Evolutionary conservation across 2,888 invertebrate species (phyloP).

Genomic region (Philhelius pedissequus): DNA sequence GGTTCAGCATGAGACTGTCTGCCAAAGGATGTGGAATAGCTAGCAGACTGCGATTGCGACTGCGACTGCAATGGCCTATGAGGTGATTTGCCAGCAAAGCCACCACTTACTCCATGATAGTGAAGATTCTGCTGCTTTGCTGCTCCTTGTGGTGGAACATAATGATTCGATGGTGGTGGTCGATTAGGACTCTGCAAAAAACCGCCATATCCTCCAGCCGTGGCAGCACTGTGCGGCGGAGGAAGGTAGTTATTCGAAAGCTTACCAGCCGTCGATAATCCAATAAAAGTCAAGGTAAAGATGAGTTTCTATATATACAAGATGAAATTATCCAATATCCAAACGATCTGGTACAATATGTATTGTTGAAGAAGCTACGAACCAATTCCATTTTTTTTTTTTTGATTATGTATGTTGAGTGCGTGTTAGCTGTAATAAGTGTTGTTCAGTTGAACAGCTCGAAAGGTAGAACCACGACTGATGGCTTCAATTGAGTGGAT

Average conservation of each 20-base stretch:
- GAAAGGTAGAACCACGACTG: constrained; percentile 61
- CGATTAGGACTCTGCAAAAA: constrained; percentile 69
- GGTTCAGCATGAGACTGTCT: constrained; percentile 77
- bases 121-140: constrained; percentile 67
- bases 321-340: not conserved
- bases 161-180: constrained; percentile 72
- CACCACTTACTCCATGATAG: constrained; percentile 72
- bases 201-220: constrained; percentile 69
- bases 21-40: constrained; percentile 69
- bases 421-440: constrained; percentile 25
- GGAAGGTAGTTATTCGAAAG: constrained; percentile 75
- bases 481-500: constrained; percentile 49
- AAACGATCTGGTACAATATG: not conserved
- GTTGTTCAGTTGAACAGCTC: constrained; percentile 50
- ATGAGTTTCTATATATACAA: constrained; percentile 36
- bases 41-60: not conserved
- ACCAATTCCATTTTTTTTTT: constrained; percentile 51
- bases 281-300: constrained; percentile 53
- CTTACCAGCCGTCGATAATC: constrained; percentile 71
- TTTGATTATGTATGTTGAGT: no score
- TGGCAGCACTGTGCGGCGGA: constrained; percentile 70
- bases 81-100: constrained; percentile 61
- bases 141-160: constrained; percentile 70
- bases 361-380: not conserved
- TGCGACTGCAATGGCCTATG: constrained; percentile 35